phyloP scores from a whole-genome alignment of 2,113 vertebrate species.

The Cygnus buccinator region DNA sequence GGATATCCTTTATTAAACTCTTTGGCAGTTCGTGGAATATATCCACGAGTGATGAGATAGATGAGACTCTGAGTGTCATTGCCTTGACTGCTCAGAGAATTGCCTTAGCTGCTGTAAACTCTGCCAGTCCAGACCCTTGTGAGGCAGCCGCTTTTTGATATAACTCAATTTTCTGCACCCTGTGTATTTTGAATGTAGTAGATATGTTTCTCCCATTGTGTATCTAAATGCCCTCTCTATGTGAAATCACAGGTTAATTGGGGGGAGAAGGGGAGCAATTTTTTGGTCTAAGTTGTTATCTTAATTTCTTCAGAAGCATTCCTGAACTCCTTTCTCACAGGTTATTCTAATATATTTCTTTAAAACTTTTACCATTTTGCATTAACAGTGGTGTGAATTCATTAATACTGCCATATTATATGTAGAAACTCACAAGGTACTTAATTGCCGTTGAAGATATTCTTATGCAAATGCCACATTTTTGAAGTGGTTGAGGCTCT shows the following conservation, averaged over 20 bases:
- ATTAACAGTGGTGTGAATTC: background rate
- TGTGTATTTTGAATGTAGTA: background rate
- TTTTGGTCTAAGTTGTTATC: background rate
- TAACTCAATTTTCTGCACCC: background rate
- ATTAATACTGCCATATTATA: conserved; percentile 13
- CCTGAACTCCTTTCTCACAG: background rate
- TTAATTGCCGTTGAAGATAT: conserved; percentile 35
- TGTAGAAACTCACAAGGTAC: conserved; percentile 16
- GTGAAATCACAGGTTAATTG: background rate
- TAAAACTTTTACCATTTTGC: background rate
- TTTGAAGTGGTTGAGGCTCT: conserved; percentile 19
- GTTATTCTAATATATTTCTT: background rate
- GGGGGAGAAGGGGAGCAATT: too few species aligned
- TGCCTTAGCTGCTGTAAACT: background rate
- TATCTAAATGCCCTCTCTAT: background rate
- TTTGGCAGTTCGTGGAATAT: background rate
- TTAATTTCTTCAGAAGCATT: background rate
- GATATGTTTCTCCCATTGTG: background rate
- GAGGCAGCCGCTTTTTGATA: background rate
- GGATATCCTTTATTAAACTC: background rate
- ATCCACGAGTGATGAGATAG: background rate
- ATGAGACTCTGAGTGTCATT: background rate
- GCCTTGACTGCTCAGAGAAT: background rate
- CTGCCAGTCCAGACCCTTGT: background rate
- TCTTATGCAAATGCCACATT: conserved; percentile 33